Evolutionary conservation across 2,113 vertebrate genomes (phyloP).

Genomic region (Pelusios castaneus): DNA sequence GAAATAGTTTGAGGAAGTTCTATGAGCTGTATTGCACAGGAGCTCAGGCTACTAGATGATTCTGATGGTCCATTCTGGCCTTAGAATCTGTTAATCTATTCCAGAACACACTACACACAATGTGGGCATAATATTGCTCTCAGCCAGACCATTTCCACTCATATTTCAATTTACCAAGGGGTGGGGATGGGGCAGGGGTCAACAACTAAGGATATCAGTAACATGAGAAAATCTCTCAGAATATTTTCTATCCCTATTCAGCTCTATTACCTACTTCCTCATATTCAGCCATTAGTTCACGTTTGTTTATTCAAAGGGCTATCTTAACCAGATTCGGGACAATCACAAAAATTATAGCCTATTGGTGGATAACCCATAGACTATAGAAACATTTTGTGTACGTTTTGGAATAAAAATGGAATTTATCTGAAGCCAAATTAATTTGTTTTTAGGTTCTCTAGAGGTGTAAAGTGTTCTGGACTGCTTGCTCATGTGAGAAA

Average conservation of each 20-base stretch:
- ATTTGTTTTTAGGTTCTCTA: neutral
- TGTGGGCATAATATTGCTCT: neutral
- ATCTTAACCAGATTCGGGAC: neutral
- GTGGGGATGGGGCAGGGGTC: too few species aligned
- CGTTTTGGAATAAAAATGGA: neutral
- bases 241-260: neutral
- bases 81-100: neutral
- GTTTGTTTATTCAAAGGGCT: neutral
- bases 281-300: neutral
- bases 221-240: neutral
- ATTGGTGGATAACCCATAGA: neutral
- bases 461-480: neutral
- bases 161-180: neutral
- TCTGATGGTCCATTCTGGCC: neutral
- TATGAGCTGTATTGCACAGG: neutral
- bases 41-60: neutral
- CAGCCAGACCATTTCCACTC: neutral
- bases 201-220: neutral
- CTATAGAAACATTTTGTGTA: neutral
- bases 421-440: neutral
- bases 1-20: neutral
- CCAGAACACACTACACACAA: conserved; percentile 8
- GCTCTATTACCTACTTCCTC: neutral
- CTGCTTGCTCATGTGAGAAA: neutral
- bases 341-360: neutral